Base-by-base conservation (phyloP, 2,113 vertebrate genomes). In the Strigops habroptila region DNA sequence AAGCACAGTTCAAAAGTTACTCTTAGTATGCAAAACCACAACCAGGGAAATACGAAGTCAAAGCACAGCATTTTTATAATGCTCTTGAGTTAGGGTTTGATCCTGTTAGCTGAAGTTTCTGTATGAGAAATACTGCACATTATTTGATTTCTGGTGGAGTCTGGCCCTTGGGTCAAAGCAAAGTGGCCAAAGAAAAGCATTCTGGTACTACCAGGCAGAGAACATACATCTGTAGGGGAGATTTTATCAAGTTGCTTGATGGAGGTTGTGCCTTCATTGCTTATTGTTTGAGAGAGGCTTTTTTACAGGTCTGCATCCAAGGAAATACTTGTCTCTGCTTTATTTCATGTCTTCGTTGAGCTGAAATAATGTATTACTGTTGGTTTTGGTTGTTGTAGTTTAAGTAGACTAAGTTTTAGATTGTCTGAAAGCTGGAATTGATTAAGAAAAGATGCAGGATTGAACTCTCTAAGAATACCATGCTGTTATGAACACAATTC, bases 381-480 rank as follows among this genome's bases (percentile, higher is more conserved):
- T 14, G 14, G 5, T 14, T 73, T 89, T 5, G 9, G 3, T 33
- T 60, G 28, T 55, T 16, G 9, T 18, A 4, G 23, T 27, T 63
- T 62, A 67, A 75, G 12, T 23, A 49, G 39, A 33, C 37, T 35
- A 75, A 79, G 48, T 60, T 91, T 79, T 51, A 57, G 35, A 5
- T 31, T 63, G 55, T 71, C 28, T 41, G 37, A 37, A 75, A 71
- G 43, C 27, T 90, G 35, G 44, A 82, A 55, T 14, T 89, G 35
- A 10, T 53, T 27, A 62, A 60, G 48, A 64, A 68, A 73, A 88
- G 37, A 19, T 22, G 31, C 39, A 62, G 49, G 37, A 43, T 4
- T 53, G 39, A 68, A 39, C 6, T 71, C 0, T 0, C 37, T 27
- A 49, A 51, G 63, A 51, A 28, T 43, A 23, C 12, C 3, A 3